Base-by-base conservation (phyloP, 92 coral and sea anemone genomes). In the Siderastrea radians region DNA sequence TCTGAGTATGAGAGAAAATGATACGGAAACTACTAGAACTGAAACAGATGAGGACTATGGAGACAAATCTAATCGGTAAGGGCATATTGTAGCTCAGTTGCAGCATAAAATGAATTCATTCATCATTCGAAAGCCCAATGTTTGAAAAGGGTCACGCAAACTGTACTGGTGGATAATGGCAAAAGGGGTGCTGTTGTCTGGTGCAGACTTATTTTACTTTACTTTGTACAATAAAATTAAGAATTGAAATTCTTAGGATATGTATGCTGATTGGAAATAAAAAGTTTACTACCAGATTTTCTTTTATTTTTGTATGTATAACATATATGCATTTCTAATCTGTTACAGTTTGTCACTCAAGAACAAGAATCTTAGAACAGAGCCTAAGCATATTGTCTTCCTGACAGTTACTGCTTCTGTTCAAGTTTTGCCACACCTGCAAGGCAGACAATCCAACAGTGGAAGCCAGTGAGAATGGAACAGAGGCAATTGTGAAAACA, bases 351-450 rank as follows among this genome's bases (percentile, higher is more conserved):
- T 74, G 62, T 74, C 60, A 50, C 9, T 74, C 60, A 55, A 15
- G 16, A 74, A 48, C 49, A 46, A 16, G 2, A 80, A 87, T 68
- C 63, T 87, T 46, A 75, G 91, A 50, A 87, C 91, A 80, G 80
- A 87, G 66, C 90, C 81, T 2, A 87, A 78, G 38, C 70, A 58
- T 53, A 87, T 87, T 58, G 91, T 87, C 47, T 87, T 87, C 78
- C 68, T 68, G 11, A 46, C 89, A 87, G 51, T 61, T 87, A 6
- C 68, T 80, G 51, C 87, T 87, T 15, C 78, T 87, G 14, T 87
- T 87, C 91, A 54, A 66, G 13, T 79, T 87, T 80, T 78, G 91
- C 60, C 87, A 53, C 47, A 13, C 72, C 79, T 87, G 91, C 79
- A 87, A 80, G 77, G 65, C 79, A 4, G 91, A 77, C 53, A 76